Percentiles rank a stretch among this genome's conserved stretches.
These are phyloP conservation scores for Epinephelus fuscoguttatus DNA, from an alignment of 2,113 vertebrate species.

Conservation along the genomic window DNA sequence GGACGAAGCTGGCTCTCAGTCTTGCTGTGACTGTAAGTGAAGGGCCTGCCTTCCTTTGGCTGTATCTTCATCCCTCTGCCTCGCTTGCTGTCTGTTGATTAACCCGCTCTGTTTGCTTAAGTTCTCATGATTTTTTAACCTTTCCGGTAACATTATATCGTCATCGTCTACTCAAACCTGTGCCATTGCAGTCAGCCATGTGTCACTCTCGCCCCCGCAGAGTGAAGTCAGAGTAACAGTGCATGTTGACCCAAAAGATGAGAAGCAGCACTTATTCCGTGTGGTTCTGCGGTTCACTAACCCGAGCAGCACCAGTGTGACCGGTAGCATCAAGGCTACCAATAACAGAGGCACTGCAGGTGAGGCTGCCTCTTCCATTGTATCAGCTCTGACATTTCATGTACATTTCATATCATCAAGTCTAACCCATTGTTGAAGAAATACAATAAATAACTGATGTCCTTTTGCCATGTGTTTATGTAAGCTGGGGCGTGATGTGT, in stretches of 20 bases:
- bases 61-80: constrained; percentile 28
- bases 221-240: constrained; percentile 91
- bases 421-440: constrained; percentile 34
- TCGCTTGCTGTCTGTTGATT: constrained; percentile 48
- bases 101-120: constrained; percentile 32
- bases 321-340: constrained; percentile 85
- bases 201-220: constrained; percentile 86
- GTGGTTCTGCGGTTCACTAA: constrained; percentile 92
- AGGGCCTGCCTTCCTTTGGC: constrained; percentile 52
- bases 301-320: constrained; percentile 80
- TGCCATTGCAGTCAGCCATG: constrained; percentile 41
- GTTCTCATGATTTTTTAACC: constrained; percentile 24
- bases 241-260: constrained; percentile 88
- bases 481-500: neutral
- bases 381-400: constrained; percentile 11
- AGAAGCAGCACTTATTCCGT: constrained; percentile 83
- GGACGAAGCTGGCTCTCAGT: constrained; percentile 85
- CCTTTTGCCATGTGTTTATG: neutral
- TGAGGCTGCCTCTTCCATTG: constrained; percentile 77
- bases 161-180: constrained; percentile 35
- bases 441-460: neutral
- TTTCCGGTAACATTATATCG: constrained; percentile 12
- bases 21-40: constrained; percentile 91
- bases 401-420: neutral
- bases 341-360: constrained; percentile 83